Conservation (phyloP, 2,888 invertebrate species). For the Hydrotaea diabolus region DNA sequence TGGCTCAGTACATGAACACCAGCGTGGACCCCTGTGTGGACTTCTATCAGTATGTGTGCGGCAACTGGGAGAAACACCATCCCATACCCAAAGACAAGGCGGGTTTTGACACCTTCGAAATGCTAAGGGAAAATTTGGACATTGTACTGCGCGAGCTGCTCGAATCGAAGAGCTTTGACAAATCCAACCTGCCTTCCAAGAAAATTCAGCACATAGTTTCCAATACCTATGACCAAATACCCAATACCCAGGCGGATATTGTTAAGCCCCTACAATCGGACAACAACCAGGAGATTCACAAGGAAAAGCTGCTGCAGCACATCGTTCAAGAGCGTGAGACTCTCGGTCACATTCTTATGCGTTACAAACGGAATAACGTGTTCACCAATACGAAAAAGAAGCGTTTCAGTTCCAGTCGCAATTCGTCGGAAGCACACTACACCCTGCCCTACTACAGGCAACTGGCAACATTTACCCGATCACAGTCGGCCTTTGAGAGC, state of each 20-base stretch:
- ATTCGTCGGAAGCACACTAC: conserved; percentile 12
- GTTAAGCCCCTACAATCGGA: conserved; percentile 50
- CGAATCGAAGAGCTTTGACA: conserved; percentile 79
- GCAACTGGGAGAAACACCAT: conserved; percentile 91
- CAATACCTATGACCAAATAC: conserved; percentile 70
- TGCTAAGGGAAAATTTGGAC: conserved; percentile 91
- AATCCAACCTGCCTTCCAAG: not conserved
- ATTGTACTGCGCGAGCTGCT: conserved; percentile 85
- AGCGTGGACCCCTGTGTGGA: conserved; percentile 89
- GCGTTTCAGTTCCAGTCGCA: conserved; percentile 68
- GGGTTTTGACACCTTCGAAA: conserved; percentile 94
- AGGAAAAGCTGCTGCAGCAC: conserved; percentile 71
- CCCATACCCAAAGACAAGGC: conserved; percentile 94
- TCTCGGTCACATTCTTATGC: conserved; percentile 72
- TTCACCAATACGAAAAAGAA: conserved; percentile 73
- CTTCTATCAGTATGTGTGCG: conserved; percentile 92
- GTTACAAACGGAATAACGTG: conserved; percentile 73
- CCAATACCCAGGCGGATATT: conserved; percentile 70
- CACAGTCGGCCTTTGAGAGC: not conserved
- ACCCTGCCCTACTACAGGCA: not conserved
- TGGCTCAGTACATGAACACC: conserved; percentile 89
- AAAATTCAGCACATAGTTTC: conserved; percentile 67
- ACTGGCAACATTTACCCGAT: not conserved
- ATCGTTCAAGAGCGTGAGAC: conserved; percentile 74
- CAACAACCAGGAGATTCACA: conserved; percentile 62